Conservation (phyloP, 2,797 vertebrate species). For the Cyclura pinguis region DNA sequence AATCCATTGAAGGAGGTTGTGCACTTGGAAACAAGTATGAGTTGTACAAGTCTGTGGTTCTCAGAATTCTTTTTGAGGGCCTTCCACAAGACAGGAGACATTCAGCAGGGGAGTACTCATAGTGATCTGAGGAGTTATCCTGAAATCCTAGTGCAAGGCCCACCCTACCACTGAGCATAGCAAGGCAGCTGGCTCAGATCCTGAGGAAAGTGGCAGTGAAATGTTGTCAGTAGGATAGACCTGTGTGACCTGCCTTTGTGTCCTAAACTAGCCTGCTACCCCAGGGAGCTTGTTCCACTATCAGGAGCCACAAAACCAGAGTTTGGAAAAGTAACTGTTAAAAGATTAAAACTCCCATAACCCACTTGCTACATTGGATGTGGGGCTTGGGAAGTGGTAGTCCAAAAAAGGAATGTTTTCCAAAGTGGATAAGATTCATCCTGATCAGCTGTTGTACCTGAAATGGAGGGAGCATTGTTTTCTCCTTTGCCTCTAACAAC, state of each 20-base stretch:
- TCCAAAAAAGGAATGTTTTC: neutral
- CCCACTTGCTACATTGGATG: too few species aligned
- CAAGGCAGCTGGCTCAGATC: neutral
- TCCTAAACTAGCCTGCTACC: neutral
- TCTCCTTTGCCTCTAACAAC: neutral
- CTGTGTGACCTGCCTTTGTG: neutral
- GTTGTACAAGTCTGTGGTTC: neutral
- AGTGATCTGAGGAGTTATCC: neutral
- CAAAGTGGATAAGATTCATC: neutral
- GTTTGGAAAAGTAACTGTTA: neutral
- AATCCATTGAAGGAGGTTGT: too few species aligned
- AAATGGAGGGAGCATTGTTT: neutral
- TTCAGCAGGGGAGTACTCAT: neutral
- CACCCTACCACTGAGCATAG: neutral
- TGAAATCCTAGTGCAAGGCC: neutral
- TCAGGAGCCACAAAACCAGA: neutral
- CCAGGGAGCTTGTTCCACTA: neutral
- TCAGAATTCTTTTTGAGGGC: neutral
- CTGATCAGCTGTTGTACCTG: neutral
- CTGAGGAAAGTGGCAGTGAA: neutral
- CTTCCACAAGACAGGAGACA: neutral
- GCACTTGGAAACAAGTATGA: neutral
- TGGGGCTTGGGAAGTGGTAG: too few species aligned
- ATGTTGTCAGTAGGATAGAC: neutral
- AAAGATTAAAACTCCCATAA: too few species aligned